phyloP scores from a whole-genome alignment of 35 echinoderm and acorn worm genomes.

The Heliocidaris tuberculata region DNA sequence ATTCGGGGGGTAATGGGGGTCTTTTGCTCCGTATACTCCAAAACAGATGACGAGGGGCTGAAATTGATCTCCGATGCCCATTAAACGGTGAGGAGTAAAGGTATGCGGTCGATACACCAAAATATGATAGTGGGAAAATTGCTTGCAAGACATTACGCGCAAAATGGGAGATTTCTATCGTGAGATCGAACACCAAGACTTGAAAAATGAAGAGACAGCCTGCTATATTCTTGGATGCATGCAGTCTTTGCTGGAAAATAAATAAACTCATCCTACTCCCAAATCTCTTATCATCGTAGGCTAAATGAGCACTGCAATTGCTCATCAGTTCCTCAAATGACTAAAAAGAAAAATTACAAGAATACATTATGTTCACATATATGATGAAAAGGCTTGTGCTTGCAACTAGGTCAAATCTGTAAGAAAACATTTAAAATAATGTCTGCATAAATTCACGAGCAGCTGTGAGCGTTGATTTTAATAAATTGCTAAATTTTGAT shows the following conservation, averaged over 20 bases:
- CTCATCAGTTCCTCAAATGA: no score
- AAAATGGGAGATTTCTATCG: not conserved
- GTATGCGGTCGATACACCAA: not conserved
- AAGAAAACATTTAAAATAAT: slow-evolving; percentile 13
- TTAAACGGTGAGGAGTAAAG: not conserved
- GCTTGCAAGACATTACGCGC: not conserved
- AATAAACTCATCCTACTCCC: no score
- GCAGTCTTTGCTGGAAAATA: no score
- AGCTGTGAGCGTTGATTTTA: not conserved
- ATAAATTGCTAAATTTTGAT: not conserved
- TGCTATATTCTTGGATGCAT: not conserved
- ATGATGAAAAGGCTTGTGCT: not conserved
- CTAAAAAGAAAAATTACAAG: no score
- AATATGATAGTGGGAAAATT: not conserved
- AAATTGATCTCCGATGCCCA: not conserved
- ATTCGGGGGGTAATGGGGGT: not conserved
- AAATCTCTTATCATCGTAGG: no score
- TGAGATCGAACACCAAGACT: not conserved
- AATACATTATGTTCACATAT: no score
- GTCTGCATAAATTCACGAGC: not conserved
- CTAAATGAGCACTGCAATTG: not conserved
- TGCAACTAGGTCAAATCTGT: not conserved
- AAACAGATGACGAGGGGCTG: slow-evolving; percentile 1
- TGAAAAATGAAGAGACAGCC: not conserved
- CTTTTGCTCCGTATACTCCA: not conserved